These are phyloP conservation scores for Gonatopus flavifemur DNA, from an alignment of 1,140 invertebrate species.

Conservation along the genomic window DNA sequence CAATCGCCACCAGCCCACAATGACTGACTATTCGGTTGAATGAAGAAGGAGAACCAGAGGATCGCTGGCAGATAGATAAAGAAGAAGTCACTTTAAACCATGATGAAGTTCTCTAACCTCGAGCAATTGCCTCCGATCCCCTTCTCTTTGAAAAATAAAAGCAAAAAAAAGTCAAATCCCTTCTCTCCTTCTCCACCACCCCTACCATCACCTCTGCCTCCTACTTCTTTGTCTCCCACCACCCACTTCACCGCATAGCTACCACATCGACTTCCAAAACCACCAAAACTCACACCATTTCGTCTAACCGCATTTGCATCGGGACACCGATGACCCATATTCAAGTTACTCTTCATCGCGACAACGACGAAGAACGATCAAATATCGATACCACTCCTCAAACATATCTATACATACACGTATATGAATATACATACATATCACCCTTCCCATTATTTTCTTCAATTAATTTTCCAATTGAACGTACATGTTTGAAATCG, in stretches of 20 bases:
- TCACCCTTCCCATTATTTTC: too few relatives aligned
- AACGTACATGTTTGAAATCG: too few relatives aligned
- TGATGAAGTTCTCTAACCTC: conserved; percentile 34
- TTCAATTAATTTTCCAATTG: too few relatives aligned
- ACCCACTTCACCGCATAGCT: conserved; percentile 3
- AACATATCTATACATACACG: too few relatives aligned
- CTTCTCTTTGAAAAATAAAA: conserved; percentile 17
- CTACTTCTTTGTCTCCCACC: conserved; percentile 4
- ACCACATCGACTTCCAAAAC: conserved; percentile 11
- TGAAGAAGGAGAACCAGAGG: background rate
- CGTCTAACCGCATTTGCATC: conserved; percentile 47
- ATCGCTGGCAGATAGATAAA: background rate
- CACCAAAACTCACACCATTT: conserved; percentile 25
- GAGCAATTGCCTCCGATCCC: conserved; percentile 28
- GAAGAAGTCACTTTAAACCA: conserved; percentile 16
- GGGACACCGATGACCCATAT: conserved; percentile 52
- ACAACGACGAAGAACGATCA: too few relatives aligned
- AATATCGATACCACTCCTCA: too few relatives aligned
- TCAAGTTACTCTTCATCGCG: conserved; percentile 33
- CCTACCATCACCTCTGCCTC: conserved; percentile 4
- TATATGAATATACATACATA: too few relatives aligned
- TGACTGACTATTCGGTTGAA: too few relatives aligned
- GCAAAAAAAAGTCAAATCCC: conserved; percentile 26
- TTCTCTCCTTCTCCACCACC: background rate
- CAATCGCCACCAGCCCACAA: too few relatives aligned